phyloP scores from a whole-genome alignment of 2,113 vertebrate species.

The Acanthisitta chloris region DNA sequence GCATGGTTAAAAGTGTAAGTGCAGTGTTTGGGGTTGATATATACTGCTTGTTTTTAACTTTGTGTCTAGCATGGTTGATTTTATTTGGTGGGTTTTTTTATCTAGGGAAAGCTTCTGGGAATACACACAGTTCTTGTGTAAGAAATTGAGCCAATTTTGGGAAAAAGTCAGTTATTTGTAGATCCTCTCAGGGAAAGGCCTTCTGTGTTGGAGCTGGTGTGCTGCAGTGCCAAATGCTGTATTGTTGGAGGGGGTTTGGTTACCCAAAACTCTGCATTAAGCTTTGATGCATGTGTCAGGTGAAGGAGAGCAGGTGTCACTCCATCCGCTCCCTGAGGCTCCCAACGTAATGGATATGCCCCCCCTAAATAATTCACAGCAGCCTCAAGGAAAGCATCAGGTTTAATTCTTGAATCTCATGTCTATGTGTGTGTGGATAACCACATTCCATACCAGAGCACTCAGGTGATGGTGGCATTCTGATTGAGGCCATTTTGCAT shows the following conservation, averaged over 20 bases:
- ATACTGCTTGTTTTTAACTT: not conserved
- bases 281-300: not conserved
- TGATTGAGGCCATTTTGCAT: not conserved
- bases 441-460: not conserved
- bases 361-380: slow-evolving; percentile 25
- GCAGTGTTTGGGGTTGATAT: not conserved
- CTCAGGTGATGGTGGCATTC: not conserved
- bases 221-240: not conserved
- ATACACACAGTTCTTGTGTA: not conserved
- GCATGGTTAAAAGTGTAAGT: not conserved
- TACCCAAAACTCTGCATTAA: not conserved
- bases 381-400: not conserved
- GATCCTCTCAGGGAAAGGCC: not conserved
- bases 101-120: not conserved
- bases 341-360: slow-evolving; percentile 28
- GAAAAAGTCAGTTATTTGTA: not conserved
- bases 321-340: not conserved
- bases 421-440: not conserved
- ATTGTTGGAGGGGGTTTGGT: not conserved
- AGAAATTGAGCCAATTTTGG: not conserved
- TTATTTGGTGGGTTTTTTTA: not conserved
- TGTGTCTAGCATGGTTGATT: not conserved
- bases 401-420: not conserved
- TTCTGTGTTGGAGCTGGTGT: not conserved
- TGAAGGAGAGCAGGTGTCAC: not conserved